A percentile compares a stretch with the other conserved stretches of the same genome.
These are phyloP conservation scores for Cynodonichthys magdalenae DNA, from an alignment of 2,797 vertebrate species.

Conservation along the genomic window DNA sequence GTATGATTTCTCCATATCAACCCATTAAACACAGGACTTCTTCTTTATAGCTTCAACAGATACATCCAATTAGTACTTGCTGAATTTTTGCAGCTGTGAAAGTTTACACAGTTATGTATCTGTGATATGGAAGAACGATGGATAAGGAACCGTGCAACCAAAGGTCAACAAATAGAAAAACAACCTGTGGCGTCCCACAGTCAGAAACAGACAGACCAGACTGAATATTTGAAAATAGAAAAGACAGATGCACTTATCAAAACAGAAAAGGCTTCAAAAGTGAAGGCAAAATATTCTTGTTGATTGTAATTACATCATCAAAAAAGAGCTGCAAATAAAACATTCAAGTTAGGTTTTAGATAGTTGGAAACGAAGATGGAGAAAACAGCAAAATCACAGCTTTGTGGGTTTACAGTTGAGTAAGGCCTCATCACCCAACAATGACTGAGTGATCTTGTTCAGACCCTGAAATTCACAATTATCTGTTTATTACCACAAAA, in stretches of 20 bases:
- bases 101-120: no score
- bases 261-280: constrained; percentile 21
- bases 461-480: no score
- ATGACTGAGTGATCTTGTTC: neutral
- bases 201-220: no score
- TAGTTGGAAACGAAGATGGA: constrained; percentile 48
- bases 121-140: no score
- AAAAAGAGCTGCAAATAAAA: constrained; percentile 45
- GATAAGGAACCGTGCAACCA: no score
- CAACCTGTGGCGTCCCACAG: no score
- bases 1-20: constrained; percentile 20
- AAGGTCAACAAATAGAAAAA: no score
- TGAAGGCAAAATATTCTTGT: constrained; percentile 47
- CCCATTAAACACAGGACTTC: constrained; percentile 16
- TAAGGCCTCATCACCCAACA: constrained; percentile 34
- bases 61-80: constrained; percentile 1
- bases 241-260: constrained; percentile 43
- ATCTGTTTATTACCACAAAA: no score
- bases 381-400: constrained; percentile 51
- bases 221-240: constrained; percentile 4
- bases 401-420: constrained; percentile 21
- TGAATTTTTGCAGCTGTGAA: no score
- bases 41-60: constrained; percentile 31
- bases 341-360: constrained; percentile 48
- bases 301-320: constrained; percentile 20